Percentiles rank a stretch among this genome's conserved stretches.
These are phyloP conservation scores for Mormyrus lacerda DNA, from an alignment of 2,113 vertebrate genomes.

Conservation along the genomic window DNA sequence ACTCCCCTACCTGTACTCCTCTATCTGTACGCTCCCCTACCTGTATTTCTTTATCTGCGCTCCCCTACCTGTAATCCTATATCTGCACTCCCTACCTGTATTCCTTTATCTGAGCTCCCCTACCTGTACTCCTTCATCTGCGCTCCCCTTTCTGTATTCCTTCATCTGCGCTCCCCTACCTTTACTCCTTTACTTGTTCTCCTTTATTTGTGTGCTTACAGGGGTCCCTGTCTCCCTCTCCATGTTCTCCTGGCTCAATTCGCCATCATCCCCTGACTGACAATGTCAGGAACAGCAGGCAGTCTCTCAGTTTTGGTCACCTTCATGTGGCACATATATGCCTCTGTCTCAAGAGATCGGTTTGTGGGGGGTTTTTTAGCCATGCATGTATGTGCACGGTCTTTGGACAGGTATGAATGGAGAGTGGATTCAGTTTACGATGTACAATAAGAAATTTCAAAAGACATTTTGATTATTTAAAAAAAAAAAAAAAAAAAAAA, in stretches of 20 bases:
- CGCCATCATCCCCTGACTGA: neutral
- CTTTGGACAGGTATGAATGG: neutral
- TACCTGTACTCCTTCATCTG: neutral
- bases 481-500: neutral
- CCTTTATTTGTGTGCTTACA: neutral
- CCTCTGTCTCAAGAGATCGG: neutral
- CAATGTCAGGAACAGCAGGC: neutral
- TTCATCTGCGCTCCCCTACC: neutral
- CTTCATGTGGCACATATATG: neutral
- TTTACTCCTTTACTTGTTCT: neutral
- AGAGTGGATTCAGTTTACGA: neutral
- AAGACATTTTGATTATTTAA: neutral
- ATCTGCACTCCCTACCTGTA: neutral
- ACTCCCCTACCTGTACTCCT: neutral
- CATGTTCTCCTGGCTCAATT: neutral
- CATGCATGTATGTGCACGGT: neutral
- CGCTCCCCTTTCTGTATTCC: constrained; percentile 27
- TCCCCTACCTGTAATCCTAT: no score
- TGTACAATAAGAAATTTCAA: neutral
- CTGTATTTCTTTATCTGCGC: neutral
- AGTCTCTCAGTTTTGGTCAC: neutral
- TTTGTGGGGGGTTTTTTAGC: neutral
- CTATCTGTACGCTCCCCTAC: neutral
- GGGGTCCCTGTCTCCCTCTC: neutral
- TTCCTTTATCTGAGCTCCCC: neutral